Base-by-base conservation (phyloP, 2,113 vertebrate species). In the Syngnathus floridae region DNA sequence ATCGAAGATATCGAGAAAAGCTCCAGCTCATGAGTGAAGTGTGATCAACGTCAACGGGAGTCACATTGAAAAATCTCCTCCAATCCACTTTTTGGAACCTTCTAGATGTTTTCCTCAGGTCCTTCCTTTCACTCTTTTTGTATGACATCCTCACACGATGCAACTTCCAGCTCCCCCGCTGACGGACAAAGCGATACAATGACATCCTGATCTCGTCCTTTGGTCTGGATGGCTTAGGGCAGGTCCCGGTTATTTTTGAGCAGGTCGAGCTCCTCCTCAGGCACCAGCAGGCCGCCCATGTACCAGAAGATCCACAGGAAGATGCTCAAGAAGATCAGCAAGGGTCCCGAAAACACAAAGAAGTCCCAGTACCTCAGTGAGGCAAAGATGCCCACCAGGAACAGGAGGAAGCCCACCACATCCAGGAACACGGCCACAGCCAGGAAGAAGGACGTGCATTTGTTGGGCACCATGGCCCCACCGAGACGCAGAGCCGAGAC, bases 271-370 rank as follows among this genome's bases (percentile, higher is more conserved):
- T 93, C 88, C n/a, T 89, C 75, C 4, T 85, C 83, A 0, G 93
- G 72, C 11, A 92, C 71, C 0, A 84, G 86, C 0, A 98, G 80
- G 73, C 90, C 93, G 69, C 93, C 77, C 26, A 88, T 37, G 81
- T 97, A 97, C 96, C 96, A 98, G 63, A 89, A 84, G 2, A 91
- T 70, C 96, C 96, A 98, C 73, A 92, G 88, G 7, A 95, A 0
- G 1, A 97, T 81, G 74, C 95, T 98, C 67, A 93, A 40, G 64
- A 92, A 93, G 0, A 98, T 84, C 41, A 94, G 68, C 77, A 97
- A 41, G 0, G 95, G 79, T 0, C 96, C 95, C 0, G 72, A 71
- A 26, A 94, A 87, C 55, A 98, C 74, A 0, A 97, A 93, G 65
- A 97, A 95, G 74, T 96, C 95, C 93, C 93, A 97, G 80, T 70